Evolutionary conservation across 1,140 invertebrate genomes (phyloP).

Genomic region (Adoxophyes honmai): DNA sequence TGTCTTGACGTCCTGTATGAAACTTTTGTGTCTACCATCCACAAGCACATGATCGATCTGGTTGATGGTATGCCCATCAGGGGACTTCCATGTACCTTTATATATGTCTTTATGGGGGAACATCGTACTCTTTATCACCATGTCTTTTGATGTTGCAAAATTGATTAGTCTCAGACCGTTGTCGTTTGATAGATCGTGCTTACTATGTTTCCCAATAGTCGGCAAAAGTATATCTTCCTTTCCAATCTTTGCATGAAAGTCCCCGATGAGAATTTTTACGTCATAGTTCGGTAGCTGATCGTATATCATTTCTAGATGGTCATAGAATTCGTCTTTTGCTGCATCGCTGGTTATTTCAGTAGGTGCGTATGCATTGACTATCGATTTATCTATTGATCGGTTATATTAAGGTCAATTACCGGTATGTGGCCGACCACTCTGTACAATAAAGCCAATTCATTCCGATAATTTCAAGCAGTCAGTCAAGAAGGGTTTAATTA

Average conservation of each 20-base stretch:
- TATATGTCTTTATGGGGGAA: constrained; percentile 26
- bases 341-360: constrained; percentile 20
- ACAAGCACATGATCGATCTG: constrained; percentile 28
- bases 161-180: constrained; percentile 23
- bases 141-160: constrained; percentile 19
- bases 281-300: constrained; percentile 14
- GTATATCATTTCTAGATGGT: constrained; percentile 17
- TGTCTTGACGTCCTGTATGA: constrained; percentile 16
- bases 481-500: too few relatives aligned
- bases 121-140: constrained; percentile 24
- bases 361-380: constrained; percentile 30
- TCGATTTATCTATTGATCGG: too few relatives aligned
- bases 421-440: too few relatives aligned
- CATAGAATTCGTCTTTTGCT: constrained; percentile 19
- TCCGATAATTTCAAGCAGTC: too few relatives aligned
- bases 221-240: constrained; percentile 16
- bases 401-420: too few relatives aligned
- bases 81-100: constrained; percentile 28
- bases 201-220: constrained; percentile 22
- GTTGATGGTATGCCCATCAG: constrained; percentile 17
- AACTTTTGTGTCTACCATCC: constrained; percentile 19
- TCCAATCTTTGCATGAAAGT: constrained; percentile 18
- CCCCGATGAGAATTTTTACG: constrained; percentile 16
- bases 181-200: constrained; percentile 20
- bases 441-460: too few relatives aligned